Base-by-base conservation (phyloP, 2,888 invertebrate species). In the Calameuta pallipes region DNA sequence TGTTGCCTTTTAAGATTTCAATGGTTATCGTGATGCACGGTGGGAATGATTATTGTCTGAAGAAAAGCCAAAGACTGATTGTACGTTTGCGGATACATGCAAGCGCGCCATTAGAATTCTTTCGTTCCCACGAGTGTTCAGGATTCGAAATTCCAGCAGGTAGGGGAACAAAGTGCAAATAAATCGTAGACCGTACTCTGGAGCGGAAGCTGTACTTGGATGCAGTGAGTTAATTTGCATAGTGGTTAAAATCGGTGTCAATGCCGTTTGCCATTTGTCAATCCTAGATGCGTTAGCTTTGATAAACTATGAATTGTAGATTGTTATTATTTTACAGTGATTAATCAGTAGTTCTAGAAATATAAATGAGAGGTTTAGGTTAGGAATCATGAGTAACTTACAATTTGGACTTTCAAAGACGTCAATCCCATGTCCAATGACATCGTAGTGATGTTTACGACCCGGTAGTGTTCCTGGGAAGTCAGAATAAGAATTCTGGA, bases 161-260 rank as follows among this genome's bases (percentile, higher is more conserved):
- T 23, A 56, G 56, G 56, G 56, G 56, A 56, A 56, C 56, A 56
- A 56, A 56, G 56, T 56, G 56, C 56, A 56, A 56, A 56, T 56
- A 56, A 56, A 56, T 56, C 56, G 56, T 56, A 56, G 56, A 1
- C 56, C 6, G 56, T 56, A 56, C 56, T 56, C 73, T 79, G 76
- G 78, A 80, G 78, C 85, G 85, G 85, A 85, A 86, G 81, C 78
- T 78, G 80, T 23, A 56, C 56, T 80, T 78, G 82, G 80, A 81
- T 82, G 83, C 83, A 83, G 80, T 76, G 78, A 78, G 82, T 79
- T 80, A 81, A 82, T 83, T 81, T 77, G 82, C 79, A 81, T 80
- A 84, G 81, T 80, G 82, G 81, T 86, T 85, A 81, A 84, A 86
- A 88, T 86, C 84, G 79, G 83, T 87, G 87, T 88, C 87, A 88